Conservation (phyloP, 2,113 vertebrate genomes). For the Chloroceryle aenea region DNA sequence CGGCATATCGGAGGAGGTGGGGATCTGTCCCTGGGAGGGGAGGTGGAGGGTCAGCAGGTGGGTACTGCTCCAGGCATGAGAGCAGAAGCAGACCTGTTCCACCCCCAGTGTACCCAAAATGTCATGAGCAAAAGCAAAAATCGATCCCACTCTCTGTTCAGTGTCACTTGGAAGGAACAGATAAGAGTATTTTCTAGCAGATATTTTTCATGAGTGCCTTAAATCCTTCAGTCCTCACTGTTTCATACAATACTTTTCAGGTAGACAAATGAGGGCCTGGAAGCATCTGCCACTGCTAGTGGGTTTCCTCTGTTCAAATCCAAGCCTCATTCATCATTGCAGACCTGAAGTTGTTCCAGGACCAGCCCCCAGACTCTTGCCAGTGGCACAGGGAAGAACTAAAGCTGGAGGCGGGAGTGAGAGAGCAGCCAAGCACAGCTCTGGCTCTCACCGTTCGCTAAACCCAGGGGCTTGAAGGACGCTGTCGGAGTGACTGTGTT, state of each 20-base stretch:
- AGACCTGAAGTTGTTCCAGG: neutral
- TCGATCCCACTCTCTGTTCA: neutral
- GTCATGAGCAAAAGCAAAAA: neutral
- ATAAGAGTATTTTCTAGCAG: neutral
- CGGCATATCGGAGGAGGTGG: conserved; percentile 89
- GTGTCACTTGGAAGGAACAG: neutral
- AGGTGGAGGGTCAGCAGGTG: neutral
- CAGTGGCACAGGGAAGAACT: accelerated
- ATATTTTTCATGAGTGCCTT: neutral
- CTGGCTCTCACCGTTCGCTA: conserved; percentile 85
- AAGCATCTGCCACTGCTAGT: neutral
- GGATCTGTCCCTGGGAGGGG: conserved; percentile 86
- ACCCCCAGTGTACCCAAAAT: neutral
- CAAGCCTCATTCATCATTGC: neutral
- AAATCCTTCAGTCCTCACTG: neutral
- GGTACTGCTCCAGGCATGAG: neutral
- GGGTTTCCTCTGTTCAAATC: neutral
- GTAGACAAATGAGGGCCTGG: neutral
- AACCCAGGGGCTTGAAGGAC: conserved; percentile 95
- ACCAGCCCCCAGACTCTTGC: neutral
- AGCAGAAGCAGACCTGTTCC: neutral
- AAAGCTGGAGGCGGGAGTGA: neutral
- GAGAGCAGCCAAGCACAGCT: neutral
- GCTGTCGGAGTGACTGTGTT: conserved; percentile 95
- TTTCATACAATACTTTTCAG: neutral